These are phyloP conservation scores for Conops quadrifasciatus DNA, from an alignment of 2,888 invertebrate genomes.

Conservation along the genomic window DNA sequence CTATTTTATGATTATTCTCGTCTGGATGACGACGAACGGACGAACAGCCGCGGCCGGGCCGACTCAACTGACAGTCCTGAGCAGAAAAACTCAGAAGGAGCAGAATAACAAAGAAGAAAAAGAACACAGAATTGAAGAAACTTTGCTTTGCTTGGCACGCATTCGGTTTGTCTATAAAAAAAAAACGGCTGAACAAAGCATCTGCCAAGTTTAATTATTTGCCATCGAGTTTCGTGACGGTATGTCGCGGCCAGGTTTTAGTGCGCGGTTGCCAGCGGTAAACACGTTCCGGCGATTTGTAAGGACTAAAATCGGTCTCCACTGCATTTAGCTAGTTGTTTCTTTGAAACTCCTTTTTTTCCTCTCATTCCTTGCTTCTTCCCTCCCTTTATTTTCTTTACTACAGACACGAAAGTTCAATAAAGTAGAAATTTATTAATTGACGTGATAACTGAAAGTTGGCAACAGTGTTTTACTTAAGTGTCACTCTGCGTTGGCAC, in stretches of 20 bases:
- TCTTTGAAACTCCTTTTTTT: background rate
- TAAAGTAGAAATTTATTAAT: no score
- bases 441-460: no score
- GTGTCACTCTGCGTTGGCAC: no score
- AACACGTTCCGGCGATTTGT: background rate
- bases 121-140: background rate
- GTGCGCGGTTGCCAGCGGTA: no score
- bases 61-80: background rate
- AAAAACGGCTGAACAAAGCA: background rate
- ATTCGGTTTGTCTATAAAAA: background rate
- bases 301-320: background rate
- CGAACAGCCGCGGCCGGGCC: background rate
- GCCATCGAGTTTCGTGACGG: constrained; percentile 6
- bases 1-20: background rate
- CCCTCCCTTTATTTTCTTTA: background rate
- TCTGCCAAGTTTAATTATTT: constrained; percentile 5
- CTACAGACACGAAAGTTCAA: no score
- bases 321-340: background rate
- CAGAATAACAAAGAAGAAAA: background rate
- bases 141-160: no score
- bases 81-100: background rate
- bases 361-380: background rate
- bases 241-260: no score
- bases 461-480: no score
- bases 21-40: background rate